A percentile compares a stretch with the other conserved stretches of the same genome.
These are phyloP conservation scores for Cyphomyrus discorhynchus DNA, from an alignment of 2,113 vertebrate species.

Conservation along the genomic window DNA sequence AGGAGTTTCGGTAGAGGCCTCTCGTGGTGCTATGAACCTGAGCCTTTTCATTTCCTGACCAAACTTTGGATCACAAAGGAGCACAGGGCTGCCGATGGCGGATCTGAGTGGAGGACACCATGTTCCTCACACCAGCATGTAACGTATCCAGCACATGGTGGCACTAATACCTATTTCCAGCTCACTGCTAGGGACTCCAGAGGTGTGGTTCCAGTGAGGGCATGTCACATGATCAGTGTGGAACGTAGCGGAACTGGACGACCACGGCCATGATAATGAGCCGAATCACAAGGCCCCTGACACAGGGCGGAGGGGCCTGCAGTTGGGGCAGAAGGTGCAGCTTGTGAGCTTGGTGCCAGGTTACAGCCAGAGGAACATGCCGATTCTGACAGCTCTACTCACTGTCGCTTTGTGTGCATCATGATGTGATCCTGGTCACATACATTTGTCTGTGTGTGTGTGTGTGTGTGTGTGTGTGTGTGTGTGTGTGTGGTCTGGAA, in stretches of 20 bases:
- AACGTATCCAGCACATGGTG: not conserved
- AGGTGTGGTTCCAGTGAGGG: not conserved
- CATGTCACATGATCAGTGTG: not conserved
- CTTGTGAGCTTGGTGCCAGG: not conserved
- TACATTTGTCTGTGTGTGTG: not conserved
- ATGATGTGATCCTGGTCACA: not conserved
- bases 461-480: not conserved
- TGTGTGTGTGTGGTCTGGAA: not conserved
- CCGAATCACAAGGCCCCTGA: not conserved
- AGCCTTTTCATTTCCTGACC: not conserved
- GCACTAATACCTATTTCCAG: not conserved
- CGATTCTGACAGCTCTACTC: not conserved
- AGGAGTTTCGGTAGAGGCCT: not conserved
- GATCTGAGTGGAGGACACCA: not conserved
- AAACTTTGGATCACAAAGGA: not conserved
- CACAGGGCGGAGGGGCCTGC: not conserved
- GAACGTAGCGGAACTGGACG: not conserved
- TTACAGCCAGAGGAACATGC: not conserved
- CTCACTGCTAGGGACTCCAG: not conserved
- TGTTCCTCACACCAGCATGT: not conserved
- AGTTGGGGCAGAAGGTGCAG: not conserved
- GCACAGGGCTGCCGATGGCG: not conserved
- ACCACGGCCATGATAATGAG: not conserved
- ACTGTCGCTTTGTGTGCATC: not conserved
- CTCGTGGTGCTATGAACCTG: not conserved